Evolutionary conservation across 2,888 invertebrate species (phyloP).

Genomic region (Limnephilus marmoratus): DNA sequence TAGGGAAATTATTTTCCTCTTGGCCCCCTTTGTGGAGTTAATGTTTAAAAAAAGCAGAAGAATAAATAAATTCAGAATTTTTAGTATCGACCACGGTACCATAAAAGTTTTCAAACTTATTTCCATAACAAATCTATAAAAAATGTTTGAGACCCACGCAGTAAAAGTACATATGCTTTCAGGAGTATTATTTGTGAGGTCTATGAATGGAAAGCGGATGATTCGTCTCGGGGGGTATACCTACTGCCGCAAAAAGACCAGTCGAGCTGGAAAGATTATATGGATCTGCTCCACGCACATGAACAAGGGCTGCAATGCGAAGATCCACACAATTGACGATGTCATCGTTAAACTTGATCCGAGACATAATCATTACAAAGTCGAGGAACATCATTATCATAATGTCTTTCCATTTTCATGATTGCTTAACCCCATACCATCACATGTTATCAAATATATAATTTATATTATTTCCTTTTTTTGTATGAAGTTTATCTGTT

Average conservation of each 20-base stretch:
- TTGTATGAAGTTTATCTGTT: no score
- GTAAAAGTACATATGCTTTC: slow-evolving; percentile 14
- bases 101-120: no score
- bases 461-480: no score
- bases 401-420: not conserved
- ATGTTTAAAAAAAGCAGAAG: no score
- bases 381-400: not conserved
- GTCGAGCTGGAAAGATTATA: not conserved
- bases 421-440: not conserved
- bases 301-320: slow-evolving; percentile 47
- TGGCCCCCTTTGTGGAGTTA: no score
- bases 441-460: no score
- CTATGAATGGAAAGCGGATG: slow-evolving; percentile 32
- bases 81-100: no score
- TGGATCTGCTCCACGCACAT: slow-evolving; percentile 45
- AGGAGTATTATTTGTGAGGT: slow-evolving; percentile 35
- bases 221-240: slow-evolving; percentile 24
- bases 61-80: no score
- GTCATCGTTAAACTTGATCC: slow-evolving; percentile 22
- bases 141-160: no score
- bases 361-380: not conserved
- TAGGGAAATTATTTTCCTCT: no score
- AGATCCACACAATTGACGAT: slow-evolving; percentile 42
- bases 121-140: no score
- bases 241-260: slow-evolving; percentile 38